These are phyloP conservation scores for Megalops cyprinoides DNA, from an alignment of 2,797 vertebrate species.

Conservation along the genomic window DNA sequence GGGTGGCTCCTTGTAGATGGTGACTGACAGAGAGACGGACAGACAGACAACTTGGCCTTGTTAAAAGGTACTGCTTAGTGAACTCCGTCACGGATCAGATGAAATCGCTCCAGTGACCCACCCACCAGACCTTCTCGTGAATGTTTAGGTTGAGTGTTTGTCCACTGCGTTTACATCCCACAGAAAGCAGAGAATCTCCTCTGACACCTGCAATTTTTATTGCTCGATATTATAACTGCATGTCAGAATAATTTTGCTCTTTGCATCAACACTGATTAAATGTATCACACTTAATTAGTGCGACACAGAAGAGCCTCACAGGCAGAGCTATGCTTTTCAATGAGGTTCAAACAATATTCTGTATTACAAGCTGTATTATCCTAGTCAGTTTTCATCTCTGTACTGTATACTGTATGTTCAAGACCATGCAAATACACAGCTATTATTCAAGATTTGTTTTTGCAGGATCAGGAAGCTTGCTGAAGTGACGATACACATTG, in stretches of 20 bases:
- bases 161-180: constrained; percentile 10
- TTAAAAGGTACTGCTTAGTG: background rate
- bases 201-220: constrained; percentile 38
- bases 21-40: background rate
- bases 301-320: constrained; percentile 35
- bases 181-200: constrained; percentile 36
- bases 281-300: constrained; percentile 53
- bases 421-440: background rate
- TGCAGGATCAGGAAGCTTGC: background rate
- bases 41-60: background rate
- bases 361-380: background rate
- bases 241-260: constrained; percentile 48
- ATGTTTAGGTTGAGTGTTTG: no score
- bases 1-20: background rate
- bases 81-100: background rate
- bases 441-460: background rate
- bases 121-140: background rate
- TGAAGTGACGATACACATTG: background rate
- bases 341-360: background rate
- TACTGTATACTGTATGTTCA: background rate
- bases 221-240: constrained; percentile 40
- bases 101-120: background rate
- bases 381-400: background rate
- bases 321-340: background rate
- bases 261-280: constrained; percentile 50